Conservation (phyloP, 1,140 invertebrate species). For the Tetragonula clypearis region DNA sequence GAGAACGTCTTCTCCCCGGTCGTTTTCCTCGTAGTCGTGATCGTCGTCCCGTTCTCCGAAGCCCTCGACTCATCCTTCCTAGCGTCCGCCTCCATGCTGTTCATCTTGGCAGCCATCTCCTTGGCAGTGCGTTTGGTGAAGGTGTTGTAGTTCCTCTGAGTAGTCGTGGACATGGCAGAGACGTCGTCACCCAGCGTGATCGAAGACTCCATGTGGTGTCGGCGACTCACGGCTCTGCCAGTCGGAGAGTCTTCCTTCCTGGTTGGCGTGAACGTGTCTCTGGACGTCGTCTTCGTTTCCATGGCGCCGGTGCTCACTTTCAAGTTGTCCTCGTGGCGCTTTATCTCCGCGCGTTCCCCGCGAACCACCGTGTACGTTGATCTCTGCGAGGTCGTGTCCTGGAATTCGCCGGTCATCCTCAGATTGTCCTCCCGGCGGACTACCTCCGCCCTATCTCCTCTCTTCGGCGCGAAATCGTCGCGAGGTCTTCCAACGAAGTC, state of each 20-base stretch:
- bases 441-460: constrained; percentile 72
- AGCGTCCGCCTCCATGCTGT: constrained; percentile 60
- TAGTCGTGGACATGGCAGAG: constrained; percentile 82
- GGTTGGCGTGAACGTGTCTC: constrained; percentile 80
- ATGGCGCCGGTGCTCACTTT: constrained; percentile 81
- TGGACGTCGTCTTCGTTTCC: constrained; percentile 81
- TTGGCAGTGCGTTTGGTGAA: constrained; percentile 80
- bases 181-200: constrained; percentile 85
- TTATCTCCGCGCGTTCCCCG: constrained; percentile 83
- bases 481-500: constrained; percentile 77
- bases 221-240: constrained; percentile 74
- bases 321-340: constrained; percentile 82
- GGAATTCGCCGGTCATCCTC: constrained; percentile 81
- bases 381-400: constrained; percentile 79
- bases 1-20: constrained; percentile 59
- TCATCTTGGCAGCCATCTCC: constrained; percentile 68
- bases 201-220: constrained; percentile 85
- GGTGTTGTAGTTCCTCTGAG: constrained; percentile 85
- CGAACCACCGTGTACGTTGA: constrained; percentile 79
- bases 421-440: constrained; percentile 82
- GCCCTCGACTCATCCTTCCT: constrained; percentile 76
- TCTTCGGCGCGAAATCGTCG: constrained; percentile 74
- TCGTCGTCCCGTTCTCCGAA: constrained; percentile 82
- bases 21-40: constrained; percentile 78
- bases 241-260: constrained; percentile 73